Conservation (phyloP, 1,140 invertebrate genomes). For the Tachypleus tridentatus region DNA sequence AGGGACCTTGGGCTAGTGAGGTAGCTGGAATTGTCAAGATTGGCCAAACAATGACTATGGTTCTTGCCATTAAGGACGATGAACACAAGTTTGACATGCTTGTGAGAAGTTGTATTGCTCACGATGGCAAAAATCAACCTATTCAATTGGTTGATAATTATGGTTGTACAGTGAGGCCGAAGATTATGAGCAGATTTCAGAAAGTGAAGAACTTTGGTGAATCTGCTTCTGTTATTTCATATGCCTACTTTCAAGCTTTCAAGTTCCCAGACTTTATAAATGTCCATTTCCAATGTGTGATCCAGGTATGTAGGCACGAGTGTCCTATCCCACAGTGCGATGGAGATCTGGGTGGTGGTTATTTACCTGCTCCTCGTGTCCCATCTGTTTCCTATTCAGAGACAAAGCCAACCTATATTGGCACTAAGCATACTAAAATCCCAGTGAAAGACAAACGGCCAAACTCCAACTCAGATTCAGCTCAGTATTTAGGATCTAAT, state of each 20-base stretch:
- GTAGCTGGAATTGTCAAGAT: slow-evolving; percentile 89
- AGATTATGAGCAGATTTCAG: slow-evolving; percentile 84
- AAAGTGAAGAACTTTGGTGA: slow-evolving; percentile 93
- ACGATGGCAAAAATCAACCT: slow-evolving; percentile 85
- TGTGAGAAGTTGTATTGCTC: slow-evolving; percentile 84
- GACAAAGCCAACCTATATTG: slow-evolving; percentile 8
- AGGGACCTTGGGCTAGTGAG: slow-evolving; percentile 89
- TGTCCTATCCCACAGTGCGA: slow-evolving; percentile 56
- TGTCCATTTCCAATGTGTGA: slow-evolving; percentile 92
- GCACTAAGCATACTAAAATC: background rate
- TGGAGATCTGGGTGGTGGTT: slow-evolving; percentile 21
- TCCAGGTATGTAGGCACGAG: slow-evolving; percentile 85
- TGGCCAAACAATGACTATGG: slow-evolving; percentile 95
- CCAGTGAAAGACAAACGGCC: background rate
- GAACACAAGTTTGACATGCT: slow-evolving; percentile 94
- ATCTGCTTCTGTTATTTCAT: slow-evolving; percentile 77
- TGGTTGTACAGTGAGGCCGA: slow-evolving; percentile 80
- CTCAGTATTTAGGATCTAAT: background rate
- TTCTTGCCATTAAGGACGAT: slow-evolving; percentile 87
- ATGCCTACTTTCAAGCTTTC: slow-evolving; percentile 89
- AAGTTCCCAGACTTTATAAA: slow-evolving; percentile 96
- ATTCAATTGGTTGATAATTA: slow-evolving; percentile 87
- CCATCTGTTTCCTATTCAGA: slow-evolving; percentile 19
- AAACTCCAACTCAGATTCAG: background rate
- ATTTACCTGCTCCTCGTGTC: slow-evolving; percentile 14